These are phyloP conservation scores for Mohoua ochrocephala DNA, from an alignment of 2,113 vertebrate species.

Conservation along the genomic window DNA sequence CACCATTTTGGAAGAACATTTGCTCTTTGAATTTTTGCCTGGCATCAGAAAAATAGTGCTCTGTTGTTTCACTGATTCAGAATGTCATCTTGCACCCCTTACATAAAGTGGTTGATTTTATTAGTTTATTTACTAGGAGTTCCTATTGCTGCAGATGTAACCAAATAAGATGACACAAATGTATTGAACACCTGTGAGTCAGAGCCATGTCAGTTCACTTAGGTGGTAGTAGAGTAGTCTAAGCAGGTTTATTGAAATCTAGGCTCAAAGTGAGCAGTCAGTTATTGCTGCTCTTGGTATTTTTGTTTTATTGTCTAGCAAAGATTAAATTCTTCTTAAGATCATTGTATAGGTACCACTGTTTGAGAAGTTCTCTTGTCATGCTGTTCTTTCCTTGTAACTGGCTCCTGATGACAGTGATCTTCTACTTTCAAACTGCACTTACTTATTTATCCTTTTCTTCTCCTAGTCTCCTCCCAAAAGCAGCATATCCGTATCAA, in stretches of 20 bases:
- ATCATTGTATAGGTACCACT: not conserved
- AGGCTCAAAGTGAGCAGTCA: not conserved
- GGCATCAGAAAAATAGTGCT: not conserved
- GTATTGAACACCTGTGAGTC: slow-evolving; percentile 13
- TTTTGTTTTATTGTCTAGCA: not conserved
- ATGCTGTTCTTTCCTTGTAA: not conserved
- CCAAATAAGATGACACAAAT: not conserved
- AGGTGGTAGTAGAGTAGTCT: not conserved
- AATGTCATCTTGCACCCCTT: not conserved
- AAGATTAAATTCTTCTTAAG: not conserved
- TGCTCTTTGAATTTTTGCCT: not conserved
- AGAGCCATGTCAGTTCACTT: not conserved
- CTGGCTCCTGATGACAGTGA: not conserved
- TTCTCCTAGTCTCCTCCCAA: slow-evolving; percentile 74
- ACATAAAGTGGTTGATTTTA: not conserved
- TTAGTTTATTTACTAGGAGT: not conserved
- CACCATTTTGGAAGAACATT: not conserved
- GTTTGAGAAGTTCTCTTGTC: not conserved
- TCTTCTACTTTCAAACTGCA: not conserved
- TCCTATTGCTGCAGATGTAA: not conserved
- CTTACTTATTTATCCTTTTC: slow-evolving; percentile 4
- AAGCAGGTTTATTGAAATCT: not conserved
- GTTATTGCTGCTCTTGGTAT: not conserved
- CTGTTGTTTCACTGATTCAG: not conserved
- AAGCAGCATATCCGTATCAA: slow-evolving; percentile 72